Evolutionary conservation across 2,888 invertebrate genomes (phyloP).

Genomic region (Oxyscelio sp.): DNA sequence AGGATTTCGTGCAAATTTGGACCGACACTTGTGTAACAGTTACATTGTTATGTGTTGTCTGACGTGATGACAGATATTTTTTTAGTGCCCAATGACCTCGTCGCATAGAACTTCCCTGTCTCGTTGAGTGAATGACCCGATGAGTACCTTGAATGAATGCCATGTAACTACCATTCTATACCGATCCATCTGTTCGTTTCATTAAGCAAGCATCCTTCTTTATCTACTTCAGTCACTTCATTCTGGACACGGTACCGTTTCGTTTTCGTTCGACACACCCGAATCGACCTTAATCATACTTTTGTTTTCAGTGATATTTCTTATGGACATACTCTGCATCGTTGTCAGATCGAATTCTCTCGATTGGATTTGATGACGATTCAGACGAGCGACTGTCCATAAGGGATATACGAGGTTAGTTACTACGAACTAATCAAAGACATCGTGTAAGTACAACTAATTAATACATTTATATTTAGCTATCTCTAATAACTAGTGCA

Average conservation of each 20-base stretch:
- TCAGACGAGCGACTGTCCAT: background rate
- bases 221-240: constrained; percentile 24
- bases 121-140: constrained; percentile 43
- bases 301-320: constrained; percentile 46
- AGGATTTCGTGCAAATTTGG: constrained; percentile 50
- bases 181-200: constrained; percentile 4
- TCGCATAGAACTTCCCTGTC: constrained; percentile 9
- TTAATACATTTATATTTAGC: constrained; percentile 13
- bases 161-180: background rate
- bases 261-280: background rate
- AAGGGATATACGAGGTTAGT: constrained; percentile 8
- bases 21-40: constrained; percentile 48
- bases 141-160: constrained; percentile 30
- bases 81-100: background rate
- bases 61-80: constrained; percentile 31
- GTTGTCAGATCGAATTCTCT: constrained; percentile 7
- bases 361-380: background rate
- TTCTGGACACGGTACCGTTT: constrained; percentile 1
- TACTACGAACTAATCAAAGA: constrained; percentile 8
- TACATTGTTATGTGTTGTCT: constrained; percentile 49
- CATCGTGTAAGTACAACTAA: constrained; percentile 32
- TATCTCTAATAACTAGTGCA: no score
- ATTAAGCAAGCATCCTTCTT: constrained; percentile 7
- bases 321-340: constrained; percentile 18
- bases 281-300: constrained; percentile 4